Evolutionary conservation across 2,113 vertebrate species (phyloP).

Genomic region (Speoplatyrhinus poulsoni): DNA sequence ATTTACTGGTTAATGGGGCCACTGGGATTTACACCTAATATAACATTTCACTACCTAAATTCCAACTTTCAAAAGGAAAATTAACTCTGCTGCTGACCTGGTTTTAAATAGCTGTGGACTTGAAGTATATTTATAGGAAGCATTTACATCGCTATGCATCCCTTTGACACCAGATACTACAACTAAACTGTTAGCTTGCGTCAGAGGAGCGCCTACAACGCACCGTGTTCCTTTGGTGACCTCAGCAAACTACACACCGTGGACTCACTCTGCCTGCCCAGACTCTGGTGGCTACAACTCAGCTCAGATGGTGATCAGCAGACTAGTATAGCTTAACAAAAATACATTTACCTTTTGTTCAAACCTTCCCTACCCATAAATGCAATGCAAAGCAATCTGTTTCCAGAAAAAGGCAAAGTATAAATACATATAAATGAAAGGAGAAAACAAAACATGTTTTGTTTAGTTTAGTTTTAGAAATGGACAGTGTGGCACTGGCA

Average conservation of each 20-base stretch:
- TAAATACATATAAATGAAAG: neutral
- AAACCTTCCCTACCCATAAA: too few species aligned
- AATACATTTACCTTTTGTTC: too few species aligned
- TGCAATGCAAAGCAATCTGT: neutral
- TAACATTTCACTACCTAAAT: slow-evolving; percentile 2
- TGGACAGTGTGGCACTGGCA: too few species aligned
- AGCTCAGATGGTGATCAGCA: too few species aligned
- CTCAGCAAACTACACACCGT: slow-evolving; percentile 77
- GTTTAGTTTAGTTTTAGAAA: neutral
- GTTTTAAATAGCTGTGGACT: slow-evolving; percentile 69
- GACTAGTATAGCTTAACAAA: too few species aligned
- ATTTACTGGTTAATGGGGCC: neutral
- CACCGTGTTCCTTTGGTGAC: slow-evolving; percentile 85
- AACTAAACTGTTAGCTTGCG: slow-evolving; percentile 87
- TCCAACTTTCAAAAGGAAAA: slow-evolving; percentile 43
- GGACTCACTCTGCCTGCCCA: slow-evolving; percentile 29
- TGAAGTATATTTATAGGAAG: slow-evolving; percentile 80
- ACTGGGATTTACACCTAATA: neutral
- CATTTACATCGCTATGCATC: slow-evolving; percentile 84
- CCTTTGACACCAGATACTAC: slow-evolving; percentile 85
- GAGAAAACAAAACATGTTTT: neutral
- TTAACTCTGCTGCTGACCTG: slow-evolving; percentile 53
- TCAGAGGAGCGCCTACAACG: slow-evolving; percentile 90
- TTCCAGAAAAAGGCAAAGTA: neutral
- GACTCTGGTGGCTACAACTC: too few species aligned